Base-by-base conservation (phyloP, 2,888 invertebrate species). In the Spilarctia lutea region DNA sequence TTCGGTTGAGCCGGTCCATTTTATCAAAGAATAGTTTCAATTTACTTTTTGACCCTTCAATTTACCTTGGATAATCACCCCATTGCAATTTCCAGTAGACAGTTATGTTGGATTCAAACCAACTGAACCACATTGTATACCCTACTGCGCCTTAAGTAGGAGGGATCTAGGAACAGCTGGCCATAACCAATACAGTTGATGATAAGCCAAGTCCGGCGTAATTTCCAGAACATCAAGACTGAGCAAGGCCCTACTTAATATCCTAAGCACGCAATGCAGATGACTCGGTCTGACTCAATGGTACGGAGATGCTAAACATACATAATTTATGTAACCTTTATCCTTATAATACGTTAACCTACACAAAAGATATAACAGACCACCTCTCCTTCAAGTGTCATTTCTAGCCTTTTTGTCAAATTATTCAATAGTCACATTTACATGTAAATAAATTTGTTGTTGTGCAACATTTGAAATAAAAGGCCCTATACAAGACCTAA, bases 261-360 rank as follows among this genome's bases (percentile, higher is more conserved):
- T n/a, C 60, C 65, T 33, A 4, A 35, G 42, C 75, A 72, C 75
- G 75, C 72, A 63, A 39, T 27, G 63, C 33, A 56, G 65, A 72
- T 33, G 68, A 63, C 48, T 63, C 56, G 30, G 18, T 48, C 52
- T 75, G 68, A 75, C 27, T 72, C 75, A 75, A 75, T 75, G 72
- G 63, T 68, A 42, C 30, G 24, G 35, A 75, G 48, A 75, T 42
- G 35, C 45, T 63, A 35, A 71, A 68, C 45, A 71, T 65, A 39
- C n/a, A 72, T 65, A 52, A 70, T 71, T 11, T 45, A 42, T 71
- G 30, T 65, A 65, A 65, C 68, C 65, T 65, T 73, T 69, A 69
- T 73, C 65, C 69, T 73, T 33, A 39, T 63, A 18, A 42, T 42
- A 71, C 63, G 24, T 70, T 20, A 39, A 60, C 60, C 39, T 63